Conservation (phyloP, 2,888 invertebrate species). For the Priocnemis perturbator region DNA sequence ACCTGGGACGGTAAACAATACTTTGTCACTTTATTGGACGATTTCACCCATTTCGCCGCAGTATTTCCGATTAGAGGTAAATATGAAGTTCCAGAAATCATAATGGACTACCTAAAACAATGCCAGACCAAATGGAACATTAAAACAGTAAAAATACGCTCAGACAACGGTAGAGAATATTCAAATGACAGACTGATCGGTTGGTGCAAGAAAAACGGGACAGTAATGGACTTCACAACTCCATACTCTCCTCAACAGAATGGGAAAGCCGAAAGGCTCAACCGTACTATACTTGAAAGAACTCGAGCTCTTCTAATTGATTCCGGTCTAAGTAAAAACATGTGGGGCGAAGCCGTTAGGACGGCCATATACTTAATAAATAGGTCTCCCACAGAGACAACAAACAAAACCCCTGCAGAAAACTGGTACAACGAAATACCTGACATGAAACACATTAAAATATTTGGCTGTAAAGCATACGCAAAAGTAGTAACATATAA, state of each 20-base stretch:
- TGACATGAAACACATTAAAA: background rate
- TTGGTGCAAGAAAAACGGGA: background rate
- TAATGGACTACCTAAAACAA: slow-evolving; percentile 6
- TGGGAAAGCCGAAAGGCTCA: background rate
- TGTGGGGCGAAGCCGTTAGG: background rate
- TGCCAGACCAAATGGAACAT: background rate
- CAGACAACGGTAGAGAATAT: slow-evolving; percentile 13
- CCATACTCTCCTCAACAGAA: background rate
- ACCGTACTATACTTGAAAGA: background rate
- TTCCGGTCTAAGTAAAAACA: background rate
- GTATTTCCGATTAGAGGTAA: slow-evolving; percentile 6
- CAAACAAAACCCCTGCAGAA: slow-evolving; percentile 9
- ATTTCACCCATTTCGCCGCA: slow-evolving; percentile 1
- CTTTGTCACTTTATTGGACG: slow-evolving; percentile 14
- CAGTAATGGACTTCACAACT: background rate
- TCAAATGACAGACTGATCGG: background rate
- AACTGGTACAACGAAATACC: background rate
- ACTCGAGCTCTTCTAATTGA: background rate
- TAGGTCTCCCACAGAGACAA: background rate
- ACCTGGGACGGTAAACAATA: background rate
- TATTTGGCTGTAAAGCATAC: slow-evolving; percentile 2
- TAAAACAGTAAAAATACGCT: slow-evolving; percentile 5
- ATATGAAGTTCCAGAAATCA: background rate
- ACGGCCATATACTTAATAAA: background rate
- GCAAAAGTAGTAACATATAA: background rate